Evolutionary conservation across 2,797 vertebrate species (phyloP).

Genomic region (Antrozous pallidus): DNA sequence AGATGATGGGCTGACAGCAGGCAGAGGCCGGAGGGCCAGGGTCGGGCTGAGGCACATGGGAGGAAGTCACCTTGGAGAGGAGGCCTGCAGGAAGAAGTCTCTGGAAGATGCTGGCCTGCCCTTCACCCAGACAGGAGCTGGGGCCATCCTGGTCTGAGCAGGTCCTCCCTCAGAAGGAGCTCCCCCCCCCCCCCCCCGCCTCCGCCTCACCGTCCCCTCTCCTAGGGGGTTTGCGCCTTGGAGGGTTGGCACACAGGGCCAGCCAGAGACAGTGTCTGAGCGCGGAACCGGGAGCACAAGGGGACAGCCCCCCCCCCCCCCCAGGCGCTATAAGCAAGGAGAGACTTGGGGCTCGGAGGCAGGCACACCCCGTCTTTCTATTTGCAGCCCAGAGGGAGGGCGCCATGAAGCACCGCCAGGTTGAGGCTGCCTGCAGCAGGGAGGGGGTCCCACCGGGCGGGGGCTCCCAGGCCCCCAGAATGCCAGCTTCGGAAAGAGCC

Average conservation of each 20-base stretch:
- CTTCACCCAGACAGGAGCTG: neutral
- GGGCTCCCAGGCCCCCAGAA: constrained; percentile 4
- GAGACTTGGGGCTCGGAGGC: no score
- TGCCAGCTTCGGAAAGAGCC: fast-evolving
- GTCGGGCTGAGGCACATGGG: neutral
- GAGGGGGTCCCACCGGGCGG: neutral
- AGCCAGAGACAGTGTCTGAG: neutral
- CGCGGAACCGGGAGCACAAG: fast-evolving
- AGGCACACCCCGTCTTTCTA: fast-evolving
- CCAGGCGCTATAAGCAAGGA: no score
- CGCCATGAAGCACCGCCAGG: neutral
- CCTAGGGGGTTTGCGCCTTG: neutral
- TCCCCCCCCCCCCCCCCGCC: fast-evolving
- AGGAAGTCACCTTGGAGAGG: neutral
- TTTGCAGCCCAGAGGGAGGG: neutral
- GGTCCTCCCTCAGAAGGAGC: neutral
- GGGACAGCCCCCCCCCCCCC: no score
- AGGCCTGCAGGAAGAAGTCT: neutral
- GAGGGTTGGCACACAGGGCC: neutral
- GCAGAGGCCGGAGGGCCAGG: neutral
- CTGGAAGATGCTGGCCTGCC: neutral
- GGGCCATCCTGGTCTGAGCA: neutral
- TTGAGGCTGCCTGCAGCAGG: neutral
- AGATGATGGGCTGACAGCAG: neutral
- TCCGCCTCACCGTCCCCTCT: no score